Evolutionary conservation across 1,140 invertebrate genomes (phyloP).

Genomic region (Scaptomyza hsui): DNA sequence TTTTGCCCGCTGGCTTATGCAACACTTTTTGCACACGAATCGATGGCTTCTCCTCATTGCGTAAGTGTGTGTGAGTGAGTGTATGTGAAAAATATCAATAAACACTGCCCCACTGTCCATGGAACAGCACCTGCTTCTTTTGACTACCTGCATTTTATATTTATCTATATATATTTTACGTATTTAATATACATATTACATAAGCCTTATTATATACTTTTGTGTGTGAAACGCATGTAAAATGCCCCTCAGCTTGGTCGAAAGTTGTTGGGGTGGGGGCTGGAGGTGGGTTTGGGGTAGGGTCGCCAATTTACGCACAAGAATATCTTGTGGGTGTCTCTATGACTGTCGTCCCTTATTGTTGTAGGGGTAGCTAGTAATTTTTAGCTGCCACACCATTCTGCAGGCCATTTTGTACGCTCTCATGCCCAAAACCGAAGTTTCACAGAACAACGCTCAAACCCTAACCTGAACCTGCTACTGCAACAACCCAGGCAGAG

Average conservation of each 20-base stretch:
- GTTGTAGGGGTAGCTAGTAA: conserved; percentile 47
- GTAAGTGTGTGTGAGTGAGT: background rate
- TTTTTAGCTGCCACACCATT: conserved; percentile 72
- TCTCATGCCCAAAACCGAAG: conserved; percentile 15
- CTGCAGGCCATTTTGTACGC: conserved; percentile 3
- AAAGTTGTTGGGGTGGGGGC: conserved; percentile 12
- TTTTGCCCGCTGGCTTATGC: conserved; percentile 40
- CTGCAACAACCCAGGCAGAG: background rate
- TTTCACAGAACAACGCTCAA: background rate
- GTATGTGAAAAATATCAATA: conserved; percentile 70
- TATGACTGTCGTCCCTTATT: background rate
- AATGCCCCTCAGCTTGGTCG: background rate
- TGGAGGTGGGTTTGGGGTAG: conserved; percentile 6
- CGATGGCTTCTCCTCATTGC: conserved; percentile 1
- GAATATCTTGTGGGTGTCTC: conserved; percentile 59
- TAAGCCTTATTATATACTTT: conserved; percentile 63
- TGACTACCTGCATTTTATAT: conserved; percentile 71
- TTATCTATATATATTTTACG: conserved; percentile 72
- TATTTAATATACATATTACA: conserved; percentile 75
- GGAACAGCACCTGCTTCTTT: conserved; percentile 32
- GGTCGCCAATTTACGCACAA: conserved; percentile 67
- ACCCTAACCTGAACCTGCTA: background rate
- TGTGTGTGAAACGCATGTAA: conserved; percentile 31
- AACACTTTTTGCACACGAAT: conserved; percentile 35
- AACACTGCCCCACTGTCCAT: conserved; percentile 23